phyloP scores from a whole-genome alignment of 2,113 vertebrate genomes.

The Pseudolaguvia tuberculata region DNA sequence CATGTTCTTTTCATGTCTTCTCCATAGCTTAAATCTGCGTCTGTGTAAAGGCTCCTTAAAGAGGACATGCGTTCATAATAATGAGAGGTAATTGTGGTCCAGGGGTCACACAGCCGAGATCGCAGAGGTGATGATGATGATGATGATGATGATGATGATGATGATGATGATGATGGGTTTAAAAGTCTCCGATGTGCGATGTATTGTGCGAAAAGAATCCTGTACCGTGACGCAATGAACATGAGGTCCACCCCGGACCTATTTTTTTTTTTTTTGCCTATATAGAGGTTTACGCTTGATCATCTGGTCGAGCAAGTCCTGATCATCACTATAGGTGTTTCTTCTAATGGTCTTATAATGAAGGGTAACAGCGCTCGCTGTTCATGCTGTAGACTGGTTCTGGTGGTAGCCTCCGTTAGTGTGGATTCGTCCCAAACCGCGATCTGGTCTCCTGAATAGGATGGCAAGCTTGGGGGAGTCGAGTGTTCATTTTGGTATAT shows the following conservation, averaged over 20 bases:
- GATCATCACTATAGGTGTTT: slow-evolving; percentile 20
- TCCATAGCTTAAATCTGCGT: not conserved
- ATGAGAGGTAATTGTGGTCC: not conserved
- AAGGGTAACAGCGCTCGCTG: no score
- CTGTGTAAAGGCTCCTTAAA: not conserved
- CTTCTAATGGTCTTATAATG: no score
- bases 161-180: no score
- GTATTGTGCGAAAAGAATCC: not conserved
- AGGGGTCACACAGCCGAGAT: not conserved
- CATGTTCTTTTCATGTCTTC: not conserved
- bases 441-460: not conserved
- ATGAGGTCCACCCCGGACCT: slow-evolving; percentile 9
- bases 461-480: slow-evolving; percentile 1
- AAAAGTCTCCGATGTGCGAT: not conserved
- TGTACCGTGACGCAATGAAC: no score
- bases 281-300: not conserved
- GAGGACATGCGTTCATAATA: not conserved
- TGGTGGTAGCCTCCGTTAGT: not conserved
- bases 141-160: not conserved
- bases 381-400: not conserved
- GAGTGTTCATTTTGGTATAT: no score
- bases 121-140: not conserved
- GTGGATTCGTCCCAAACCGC: slow-evolving; percentile 21
- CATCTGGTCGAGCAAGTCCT: slow-evolving; percentile 20
- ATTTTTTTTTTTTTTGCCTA: no score